Evolutionary conservation across 2,888 invertebrate species (phyloP).

Genomic region (Podotricha telesiphe): DNA sequence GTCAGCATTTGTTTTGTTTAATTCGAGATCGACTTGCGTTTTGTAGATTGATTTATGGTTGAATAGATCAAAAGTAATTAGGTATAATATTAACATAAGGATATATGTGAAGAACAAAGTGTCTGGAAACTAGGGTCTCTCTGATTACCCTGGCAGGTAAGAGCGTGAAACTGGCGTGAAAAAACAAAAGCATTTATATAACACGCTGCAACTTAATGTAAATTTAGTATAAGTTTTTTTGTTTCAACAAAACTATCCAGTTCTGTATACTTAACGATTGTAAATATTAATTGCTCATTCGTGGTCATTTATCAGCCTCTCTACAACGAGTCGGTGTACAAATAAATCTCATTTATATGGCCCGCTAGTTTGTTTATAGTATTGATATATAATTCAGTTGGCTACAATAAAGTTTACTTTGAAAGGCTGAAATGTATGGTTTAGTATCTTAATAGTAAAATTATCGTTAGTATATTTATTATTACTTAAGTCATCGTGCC

Average conservation of each 20-base stretch:
- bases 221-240: conserved; percentile 7
- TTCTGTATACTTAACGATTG: conserved; percentile 15
- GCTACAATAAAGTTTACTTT: not conserved
- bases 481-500: no score
- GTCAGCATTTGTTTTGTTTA: no score
- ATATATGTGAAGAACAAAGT: no score
- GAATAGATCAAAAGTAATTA: no score
- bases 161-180: no score
- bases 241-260: conserved; percentile 7
- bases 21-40: no score
- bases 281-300: conserved; percentile 20
- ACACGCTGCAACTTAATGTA: not conserved
- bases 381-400: not conserved
- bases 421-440: not conserved
- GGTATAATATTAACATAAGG: no score
- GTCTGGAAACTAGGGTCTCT: no score
- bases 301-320: conserved; percentile 22
- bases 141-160: no score
- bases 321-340: conserved; percentile 7
- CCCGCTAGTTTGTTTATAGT: conserved; percentile 3
- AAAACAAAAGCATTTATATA: not conserved
- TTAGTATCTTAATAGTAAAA: not conserved
- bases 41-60: no score
- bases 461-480: no score
- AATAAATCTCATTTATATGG: conserved; percentile 23